These are phyloP conservation scores for Poeciliopsis paucimaculata DNA, from an alignment of 2,797 vertebrate species.

Conservation along the genomic window DNA sequence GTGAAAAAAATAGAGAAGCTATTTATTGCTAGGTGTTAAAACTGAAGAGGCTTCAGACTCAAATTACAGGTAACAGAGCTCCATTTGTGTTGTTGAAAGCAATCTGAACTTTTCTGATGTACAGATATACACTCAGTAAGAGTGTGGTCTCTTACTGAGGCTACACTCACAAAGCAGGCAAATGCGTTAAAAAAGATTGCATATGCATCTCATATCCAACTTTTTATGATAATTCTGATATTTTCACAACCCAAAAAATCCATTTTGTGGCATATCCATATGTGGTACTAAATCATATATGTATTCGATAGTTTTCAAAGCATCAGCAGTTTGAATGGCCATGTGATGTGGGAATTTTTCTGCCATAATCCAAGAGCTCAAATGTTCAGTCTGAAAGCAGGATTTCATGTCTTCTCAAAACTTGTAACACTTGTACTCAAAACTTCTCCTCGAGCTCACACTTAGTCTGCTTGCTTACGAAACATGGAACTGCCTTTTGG, in stretches of 20 bases:
- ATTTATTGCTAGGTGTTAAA: conserved; percentile 10
- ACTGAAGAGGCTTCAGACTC: conserved; percentile 10
- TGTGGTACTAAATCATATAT: neutral
- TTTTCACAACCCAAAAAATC: neutral
- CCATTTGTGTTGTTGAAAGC: neutral
- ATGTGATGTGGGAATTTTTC: too few species aligned
- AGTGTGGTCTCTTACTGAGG: neutral
- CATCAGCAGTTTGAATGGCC: too few species aligned
- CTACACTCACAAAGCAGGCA: neutral
- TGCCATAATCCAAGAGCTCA: too few species aligned
- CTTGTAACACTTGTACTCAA: too few species aligned
- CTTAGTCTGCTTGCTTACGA: too few species aligned
- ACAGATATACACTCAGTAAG: neutral
- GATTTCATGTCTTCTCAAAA: too few species aligned
- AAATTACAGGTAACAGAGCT: neutral
- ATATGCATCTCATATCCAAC: neutral
- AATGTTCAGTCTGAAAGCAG: too few species aligned
- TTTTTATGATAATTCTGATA: neutral
- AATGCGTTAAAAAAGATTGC: neutral
- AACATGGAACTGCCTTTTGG: too few species aligned
- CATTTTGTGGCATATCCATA: neutral
- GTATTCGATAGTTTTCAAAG: neutral
- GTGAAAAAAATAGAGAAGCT: conserved; percentile 12
- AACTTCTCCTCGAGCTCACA: too few species aligned
- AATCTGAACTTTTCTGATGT: neutral